Base-by-base conservation (phyloP, 2,113 vertebrate species). In the Spilogale gracilis region DNA sequence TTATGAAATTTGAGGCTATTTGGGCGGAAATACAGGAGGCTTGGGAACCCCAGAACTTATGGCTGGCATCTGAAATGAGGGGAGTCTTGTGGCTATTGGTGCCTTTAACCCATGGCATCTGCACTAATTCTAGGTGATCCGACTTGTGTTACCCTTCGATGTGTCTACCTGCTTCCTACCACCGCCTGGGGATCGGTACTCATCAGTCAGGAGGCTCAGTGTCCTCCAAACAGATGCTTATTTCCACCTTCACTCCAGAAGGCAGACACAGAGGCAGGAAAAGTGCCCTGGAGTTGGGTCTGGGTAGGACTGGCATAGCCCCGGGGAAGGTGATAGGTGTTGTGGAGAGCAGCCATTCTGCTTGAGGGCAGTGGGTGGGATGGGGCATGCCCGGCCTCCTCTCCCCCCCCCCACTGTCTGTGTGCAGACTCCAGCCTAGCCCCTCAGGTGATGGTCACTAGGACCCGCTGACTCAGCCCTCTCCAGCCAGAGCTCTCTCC, bases 291-390 rank as follows among this genome's bases (percentile, higher is more conserved):
- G 63, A 65, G 88, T 27, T 38, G 38, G 69, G 27, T 32, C 43
- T 25, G 10, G n/a, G 14, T 50, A 5, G 13, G 7, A 1, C 48
- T 5, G 3, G 20, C 16, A 27, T 30, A 14, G 6, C 3, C 27
- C 61, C 3, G 0, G 9, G 8, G 11, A 74, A 76, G 21, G 50
- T 23, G 79, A n/a, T 17, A 3, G 32, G 32, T 48, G 48, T 8
- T 2, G 0, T 2, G 30, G 38, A 21, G 21, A 50, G 30, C 12
- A 25, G 58, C n/a, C 13, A 0, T 27, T 27, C 56, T 11, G 21
- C 30, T 30, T 18, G 69, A 74, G n/a, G 79, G 60, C 58, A 7
- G 78, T 20, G 30, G 54, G 9, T 23, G 9, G n/a, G 45, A 54
- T 60, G 21, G 16, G 38, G 21, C 9, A 6, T 6, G 17, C 38